These are phyloP conservation scores for Puma concolor DNA, from an alignment of 2,113 vertebrate genomes.

Conservation along the genomic window DNA sequence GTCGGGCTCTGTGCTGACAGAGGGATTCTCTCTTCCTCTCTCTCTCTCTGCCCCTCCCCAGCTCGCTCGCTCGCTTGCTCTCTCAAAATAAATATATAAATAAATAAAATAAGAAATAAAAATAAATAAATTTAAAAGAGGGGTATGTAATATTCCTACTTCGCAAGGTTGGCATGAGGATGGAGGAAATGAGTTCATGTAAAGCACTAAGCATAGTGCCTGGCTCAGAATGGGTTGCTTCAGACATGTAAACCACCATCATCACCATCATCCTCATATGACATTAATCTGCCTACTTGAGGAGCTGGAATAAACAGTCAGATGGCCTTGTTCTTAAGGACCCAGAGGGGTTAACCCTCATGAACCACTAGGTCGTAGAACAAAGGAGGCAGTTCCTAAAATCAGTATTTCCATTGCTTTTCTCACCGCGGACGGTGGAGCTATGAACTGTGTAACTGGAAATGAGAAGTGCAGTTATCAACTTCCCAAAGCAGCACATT, in stretches of 20 bases:
- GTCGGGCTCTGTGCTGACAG: no score
- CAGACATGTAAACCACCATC: rapidly evolving
- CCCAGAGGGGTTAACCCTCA: neutral
- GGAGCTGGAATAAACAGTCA: neutral
- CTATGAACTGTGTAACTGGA: neutral
- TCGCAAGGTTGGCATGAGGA: neutral
- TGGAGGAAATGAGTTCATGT: neutral
- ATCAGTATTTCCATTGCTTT: neutral
- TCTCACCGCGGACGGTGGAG: neutral
- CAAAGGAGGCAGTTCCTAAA: neutral
- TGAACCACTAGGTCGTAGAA: neutral
- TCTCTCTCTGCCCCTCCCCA: no score
- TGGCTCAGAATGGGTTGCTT: neutral
- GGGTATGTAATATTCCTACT: neutral
- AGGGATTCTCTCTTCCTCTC: no score
- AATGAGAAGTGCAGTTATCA: neutral
- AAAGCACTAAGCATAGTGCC: neutral
- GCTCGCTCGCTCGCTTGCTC: no score
- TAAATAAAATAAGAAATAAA: no score
- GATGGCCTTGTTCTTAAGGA: neutral
- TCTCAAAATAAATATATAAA: no score
- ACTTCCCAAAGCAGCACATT: neutral
- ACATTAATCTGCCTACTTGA: rapidly evolving
- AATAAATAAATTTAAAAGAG: no score
- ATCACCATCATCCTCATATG: rapidly evolving